A percentile compares a stretch with the other conserved stretches of the same genome.
Conservation (phyloP, 2,888 invertebrate genomes). For the Caenorhabditis sp. region DNA sequence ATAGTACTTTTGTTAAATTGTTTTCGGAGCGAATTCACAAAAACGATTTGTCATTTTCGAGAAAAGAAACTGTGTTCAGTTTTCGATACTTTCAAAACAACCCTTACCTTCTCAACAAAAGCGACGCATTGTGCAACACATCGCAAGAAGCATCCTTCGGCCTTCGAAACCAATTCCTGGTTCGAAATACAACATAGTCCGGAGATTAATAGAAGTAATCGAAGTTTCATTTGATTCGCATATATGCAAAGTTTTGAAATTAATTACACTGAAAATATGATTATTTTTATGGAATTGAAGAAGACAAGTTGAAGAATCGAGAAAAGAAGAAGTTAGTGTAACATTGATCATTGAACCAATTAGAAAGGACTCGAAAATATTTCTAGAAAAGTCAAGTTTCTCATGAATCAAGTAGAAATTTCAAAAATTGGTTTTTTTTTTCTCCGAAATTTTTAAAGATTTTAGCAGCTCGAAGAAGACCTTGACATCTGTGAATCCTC, state of each 20-base stretch:
- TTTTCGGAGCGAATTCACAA: background rate
- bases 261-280: slow-evolving; percentile 14
- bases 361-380: too few species aligned
- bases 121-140: slow-evolving; percentile 67
- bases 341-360: too few species aligned
- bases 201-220: slow-evolving; percentile 37
- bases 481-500: too few species aligned
- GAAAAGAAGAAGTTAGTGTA: background rate
- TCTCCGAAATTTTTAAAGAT: too few species aligned
- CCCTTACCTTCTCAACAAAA: slow-evolving; percentile 49
- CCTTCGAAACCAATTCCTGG: slow-evolving; percentile 50
- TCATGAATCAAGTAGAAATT: too few species aligned
- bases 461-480: too few species aligned
- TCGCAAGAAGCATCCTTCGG: slow-evolving; percentile 64
- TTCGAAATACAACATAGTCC: slow-evolving; percentile 34
- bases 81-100: background rate
- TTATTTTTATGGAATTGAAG: background rate
- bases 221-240: slow-evolving; percentile 53
- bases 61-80: background rate
- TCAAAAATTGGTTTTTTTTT: too few species aligned
- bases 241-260: slow-evolving; percentile 20
- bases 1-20: background rate
- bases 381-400: too few species aligned
- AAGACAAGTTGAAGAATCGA: background rate
- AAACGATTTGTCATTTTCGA: background rate